A percentile compares a stretch with the other conserved stretches of the same genome.
Evolutionary conservation across 2,797 vertebrate genomes (phyloP).

Genomic region (Chaenodraco wilsoni): DNA sequence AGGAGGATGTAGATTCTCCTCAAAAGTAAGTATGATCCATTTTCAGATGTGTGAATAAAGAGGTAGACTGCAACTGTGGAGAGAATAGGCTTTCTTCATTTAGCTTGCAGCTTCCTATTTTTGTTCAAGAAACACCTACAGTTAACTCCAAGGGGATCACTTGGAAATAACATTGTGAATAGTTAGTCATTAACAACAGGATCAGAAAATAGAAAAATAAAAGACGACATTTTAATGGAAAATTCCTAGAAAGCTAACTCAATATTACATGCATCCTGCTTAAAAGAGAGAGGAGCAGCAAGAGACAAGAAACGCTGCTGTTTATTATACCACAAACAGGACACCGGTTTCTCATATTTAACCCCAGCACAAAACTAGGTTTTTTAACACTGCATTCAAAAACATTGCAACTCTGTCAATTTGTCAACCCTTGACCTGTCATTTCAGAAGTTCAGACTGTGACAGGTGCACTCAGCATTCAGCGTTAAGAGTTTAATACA

Average conservation of each 20-base stretch:
- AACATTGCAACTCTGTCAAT: neutral
- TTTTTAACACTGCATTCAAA: neutral
- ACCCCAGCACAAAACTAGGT: neutral
- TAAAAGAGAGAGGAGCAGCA: no score
- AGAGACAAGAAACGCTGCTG: neutral
- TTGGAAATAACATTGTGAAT: neutral
- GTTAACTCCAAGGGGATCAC: neutral
- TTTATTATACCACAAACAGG: no score
- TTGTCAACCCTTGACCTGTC: neutral
- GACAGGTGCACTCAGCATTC: neutral
- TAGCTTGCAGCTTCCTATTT: neutral
- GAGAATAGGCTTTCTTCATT: neutral
- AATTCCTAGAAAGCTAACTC: constrained; percentile 1
- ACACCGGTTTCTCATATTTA: neutral
- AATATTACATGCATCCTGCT: neutral
- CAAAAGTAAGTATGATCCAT: neutral
- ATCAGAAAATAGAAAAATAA: neutral
- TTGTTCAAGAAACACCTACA: constrained; percentile 3
- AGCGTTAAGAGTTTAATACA: neutral
- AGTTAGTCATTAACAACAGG: neutral
- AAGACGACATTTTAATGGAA: neutral
- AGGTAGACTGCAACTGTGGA: neutral
- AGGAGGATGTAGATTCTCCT: neutral
- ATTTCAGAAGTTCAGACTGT: neutral
- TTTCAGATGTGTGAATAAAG: neutral